Evolutionary conservation across 2,797 vertebrate genomes (phyloP).

Genomic region (Otolemur crassicaudatus): DNA sequence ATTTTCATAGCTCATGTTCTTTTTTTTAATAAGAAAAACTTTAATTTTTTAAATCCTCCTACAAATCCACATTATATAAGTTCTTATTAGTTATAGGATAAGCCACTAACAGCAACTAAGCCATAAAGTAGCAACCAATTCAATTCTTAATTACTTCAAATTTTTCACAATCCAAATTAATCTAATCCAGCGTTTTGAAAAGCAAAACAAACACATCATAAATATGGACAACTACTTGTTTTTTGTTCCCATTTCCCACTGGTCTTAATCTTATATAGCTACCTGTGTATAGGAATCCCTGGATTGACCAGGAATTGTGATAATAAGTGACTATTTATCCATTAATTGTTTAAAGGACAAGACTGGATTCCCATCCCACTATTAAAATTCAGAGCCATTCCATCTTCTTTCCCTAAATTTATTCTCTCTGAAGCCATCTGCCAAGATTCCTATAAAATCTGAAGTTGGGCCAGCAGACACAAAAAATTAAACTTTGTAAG

Average conservation of each 20-base stretch:
- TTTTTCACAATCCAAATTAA: constrained; percentile 12
- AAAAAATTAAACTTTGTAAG: constrained; percentile 26
- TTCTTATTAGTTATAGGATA: background rate
- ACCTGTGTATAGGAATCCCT: background rate
- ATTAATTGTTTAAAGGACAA: background rate
- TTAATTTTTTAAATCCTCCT: background rate
- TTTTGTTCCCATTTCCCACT: background rate
- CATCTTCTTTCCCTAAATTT: background rate
- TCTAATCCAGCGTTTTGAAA: background rate
- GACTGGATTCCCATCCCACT: background rate
- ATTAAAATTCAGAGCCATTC: background rate
- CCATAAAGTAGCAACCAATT: background rate
- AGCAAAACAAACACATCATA: background rate
- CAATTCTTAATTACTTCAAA: background rate
- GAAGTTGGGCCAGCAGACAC: constrained; percentile 26
- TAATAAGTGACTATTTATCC: background rate
- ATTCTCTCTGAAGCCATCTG: background rate
- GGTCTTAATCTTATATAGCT: background rate
- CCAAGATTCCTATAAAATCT: background rate
- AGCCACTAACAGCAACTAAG: background rate
- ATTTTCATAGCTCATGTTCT: background rate
- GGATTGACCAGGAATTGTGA: background rate
- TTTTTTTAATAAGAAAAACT: background rate
- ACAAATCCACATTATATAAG: background rate
- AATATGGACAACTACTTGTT: background rate